Percentiles rank a stretch among this genome's conserved stretches.
Conservation (phyloP, 1,140 invertebrate genomes). For the Sinonovacula constricta region DNA sequence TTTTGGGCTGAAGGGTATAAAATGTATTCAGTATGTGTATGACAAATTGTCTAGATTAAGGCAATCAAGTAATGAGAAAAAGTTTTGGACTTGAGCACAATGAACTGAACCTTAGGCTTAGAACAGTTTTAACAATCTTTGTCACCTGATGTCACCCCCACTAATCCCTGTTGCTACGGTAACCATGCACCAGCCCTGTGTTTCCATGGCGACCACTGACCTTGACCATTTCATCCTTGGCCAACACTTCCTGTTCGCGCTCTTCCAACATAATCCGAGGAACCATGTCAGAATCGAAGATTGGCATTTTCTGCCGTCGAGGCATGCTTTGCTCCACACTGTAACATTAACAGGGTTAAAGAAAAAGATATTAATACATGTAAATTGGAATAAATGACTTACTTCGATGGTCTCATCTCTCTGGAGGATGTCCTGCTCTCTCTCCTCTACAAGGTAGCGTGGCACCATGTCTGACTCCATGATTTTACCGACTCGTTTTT, state of each 20-base stretch:
- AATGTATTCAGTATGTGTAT: no score
- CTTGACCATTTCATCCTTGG: conserved; percentile 75
- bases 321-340: conserved; percentile 43
- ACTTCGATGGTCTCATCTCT: conserved; percentile 73
- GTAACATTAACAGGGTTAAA: conserved; percentile 23
- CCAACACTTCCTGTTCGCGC: conserved; percentile 73
- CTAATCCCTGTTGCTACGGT: no score
- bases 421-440: conserved; percentile 67
- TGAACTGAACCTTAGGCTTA: no score
- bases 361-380: conserved; percentile 5
- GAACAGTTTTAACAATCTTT: no score
- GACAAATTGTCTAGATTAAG: no score
- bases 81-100: no score
- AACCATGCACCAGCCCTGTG: no score
- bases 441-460: conserved; percentile 62
- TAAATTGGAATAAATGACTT: conserved; percentile 10
- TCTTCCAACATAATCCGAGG: conserved; percentile 67
- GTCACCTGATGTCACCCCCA: no score
- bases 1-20: no score
- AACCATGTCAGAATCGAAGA: conserved; percentile 51
- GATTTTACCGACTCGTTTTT: conserved; percentile 22
- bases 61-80: no score
- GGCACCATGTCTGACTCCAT: conserved; percentile 57
- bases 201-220: no score
- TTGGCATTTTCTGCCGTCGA: conserved; percentile 12